Evolutionary conservation across 2,113 vertebrate species (phyloP).

Genomic region (Carollia perspicillata): DNA sequence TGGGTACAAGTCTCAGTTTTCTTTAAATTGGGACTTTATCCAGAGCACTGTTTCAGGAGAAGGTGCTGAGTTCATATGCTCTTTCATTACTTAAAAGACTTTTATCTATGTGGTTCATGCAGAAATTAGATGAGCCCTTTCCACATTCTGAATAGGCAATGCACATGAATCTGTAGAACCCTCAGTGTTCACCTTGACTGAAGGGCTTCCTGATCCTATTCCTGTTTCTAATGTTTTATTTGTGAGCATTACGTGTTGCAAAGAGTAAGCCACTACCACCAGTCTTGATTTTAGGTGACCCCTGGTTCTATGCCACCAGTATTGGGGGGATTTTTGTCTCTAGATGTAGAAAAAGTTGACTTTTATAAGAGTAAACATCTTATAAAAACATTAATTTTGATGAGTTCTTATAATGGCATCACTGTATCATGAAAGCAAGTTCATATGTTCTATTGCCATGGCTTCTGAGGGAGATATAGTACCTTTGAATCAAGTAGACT

Average conservation of each 20-base stretch:
- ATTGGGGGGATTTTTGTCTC: not conserved
- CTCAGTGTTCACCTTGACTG: accelerated
- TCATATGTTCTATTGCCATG: not conserved
- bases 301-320: not conserved
- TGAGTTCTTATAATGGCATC: not conserved
- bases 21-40: not conserved
- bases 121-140: not conserved
- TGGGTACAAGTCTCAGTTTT: not conserved
- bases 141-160: not conserved
- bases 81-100: not conserved
- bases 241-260: not conserved
- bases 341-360: not conserved
- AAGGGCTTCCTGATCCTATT: not conserved
- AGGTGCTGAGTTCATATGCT: not conserved
- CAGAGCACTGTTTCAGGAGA: not conserved
- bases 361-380: not conserved
- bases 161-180: accelerated
- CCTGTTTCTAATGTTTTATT: not conserved
- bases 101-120: not conserved
- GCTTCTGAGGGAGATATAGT: not conserved
- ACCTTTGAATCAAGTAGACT: not conserved
- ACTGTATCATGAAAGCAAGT: not conserved
- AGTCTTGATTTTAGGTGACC: not conserved
- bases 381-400: not conserved
- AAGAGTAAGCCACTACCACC: not conserved